phyloP scores from a whole-genome alignment of 2,888 invertebrate species.

The Tuberolachnus salignus region DNA sequence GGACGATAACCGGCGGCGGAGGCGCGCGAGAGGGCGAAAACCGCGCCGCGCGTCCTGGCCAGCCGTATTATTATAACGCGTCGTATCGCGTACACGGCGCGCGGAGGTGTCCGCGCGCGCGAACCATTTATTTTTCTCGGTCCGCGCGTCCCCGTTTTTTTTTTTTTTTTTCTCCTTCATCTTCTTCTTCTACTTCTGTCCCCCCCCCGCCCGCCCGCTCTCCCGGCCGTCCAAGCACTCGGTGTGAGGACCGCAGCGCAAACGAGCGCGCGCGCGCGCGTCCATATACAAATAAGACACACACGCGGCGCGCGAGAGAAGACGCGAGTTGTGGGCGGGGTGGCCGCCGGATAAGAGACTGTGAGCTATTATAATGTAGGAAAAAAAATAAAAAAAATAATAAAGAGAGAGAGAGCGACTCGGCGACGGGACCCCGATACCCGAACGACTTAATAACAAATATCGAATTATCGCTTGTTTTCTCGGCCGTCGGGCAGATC shows the following conservation, averaged over 20 bases:
- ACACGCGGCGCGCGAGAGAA: background rate
- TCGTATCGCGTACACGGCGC: conserved; percentile 11
- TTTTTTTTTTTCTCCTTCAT: too few relatives aligned
- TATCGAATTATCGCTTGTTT: too few relatives aligned
- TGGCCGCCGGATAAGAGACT: background rate
- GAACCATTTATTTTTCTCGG: conserved; percentile 9
- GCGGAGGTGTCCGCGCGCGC: conserved; percentile 10
- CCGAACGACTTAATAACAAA: conserved; percentile 17
- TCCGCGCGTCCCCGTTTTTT: background rate
- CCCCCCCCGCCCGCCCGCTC: too few relatives aligned
- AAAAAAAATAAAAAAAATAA: too few relatives aligned
- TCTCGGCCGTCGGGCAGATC: too few relatives aligned
- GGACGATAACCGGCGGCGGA: conserved; percentile 1
- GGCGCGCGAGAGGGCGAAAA: background rate
- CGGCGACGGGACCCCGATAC: background rate
- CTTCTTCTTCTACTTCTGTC: background rate
- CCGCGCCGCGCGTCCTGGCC: background rate
- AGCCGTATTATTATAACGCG: background rate
- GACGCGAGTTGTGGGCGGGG: background rate
- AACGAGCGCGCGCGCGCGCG: too few relatives aligned
- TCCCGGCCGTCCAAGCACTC: too few relatives aligned
- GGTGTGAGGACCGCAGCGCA: too few relatives aligned
- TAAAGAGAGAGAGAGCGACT: background rate
- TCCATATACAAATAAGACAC: background rate
- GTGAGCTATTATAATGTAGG: background rate